Evolutionary conservation across 2,113 vertebrate species (phyloP).

Genomic region (Nannospalax galili): DNA sequence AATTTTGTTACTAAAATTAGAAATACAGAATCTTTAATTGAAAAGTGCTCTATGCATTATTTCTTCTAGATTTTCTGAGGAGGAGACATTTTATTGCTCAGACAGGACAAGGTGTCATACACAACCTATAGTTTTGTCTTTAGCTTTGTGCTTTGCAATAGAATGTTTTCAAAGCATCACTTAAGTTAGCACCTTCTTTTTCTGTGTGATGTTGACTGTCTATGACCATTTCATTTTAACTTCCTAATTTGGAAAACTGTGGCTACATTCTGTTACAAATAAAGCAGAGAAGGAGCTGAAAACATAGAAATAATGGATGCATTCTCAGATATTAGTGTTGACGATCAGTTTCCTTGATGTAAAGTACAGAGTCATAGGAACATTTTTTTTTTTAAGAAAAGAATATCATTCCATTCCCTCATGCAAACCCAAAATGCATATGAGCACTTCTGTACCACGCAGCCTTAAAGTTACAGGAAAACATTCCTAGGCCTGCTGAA

Average conservation of each 20-base stretch:
- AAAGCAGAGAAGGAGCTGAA: not conserved
- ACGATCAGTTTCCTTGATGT: not conserved
- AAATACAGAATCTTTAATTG: not conserved
- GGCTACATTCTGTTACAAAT: not conserved
- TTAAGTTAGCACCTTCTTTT: not conserved
- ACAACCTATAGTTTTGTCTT: not conserved
- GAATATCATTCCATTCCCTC: not conserved
- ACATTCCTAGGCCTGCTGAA: not conserved
- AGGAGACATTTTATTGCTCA: not conserved
- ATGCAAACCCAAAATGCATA: not conserved
- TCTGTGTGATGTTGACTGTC: not conserved
- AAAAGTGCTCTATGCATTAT: not conserved
- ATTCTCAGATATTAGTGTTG: not conserved
- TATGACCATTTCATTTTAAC: not conserved
- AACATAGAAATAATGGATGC: not conserved
- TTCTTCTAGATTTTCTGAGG: not conserved
- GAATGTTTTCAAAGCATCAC: not conserved
- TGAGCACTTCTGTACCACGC: not conserved
- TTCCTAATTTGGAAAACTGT: not conserved
- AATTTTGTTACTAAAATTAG: constrained; percentile 8
- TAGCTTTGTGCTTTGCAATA: not conserved
- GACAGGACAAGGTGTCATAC: not conserved
- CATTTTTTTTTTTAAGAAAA: not conserved
- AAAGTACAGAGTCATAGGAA: not conserved
- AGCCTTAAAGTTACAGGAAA: not conserved